Percentiles rank a stretch among this genome's conserved stretches.
Conservation (phyloP, 2,888 invertebrate species). For the Mythimna albipuncta region DNA sequence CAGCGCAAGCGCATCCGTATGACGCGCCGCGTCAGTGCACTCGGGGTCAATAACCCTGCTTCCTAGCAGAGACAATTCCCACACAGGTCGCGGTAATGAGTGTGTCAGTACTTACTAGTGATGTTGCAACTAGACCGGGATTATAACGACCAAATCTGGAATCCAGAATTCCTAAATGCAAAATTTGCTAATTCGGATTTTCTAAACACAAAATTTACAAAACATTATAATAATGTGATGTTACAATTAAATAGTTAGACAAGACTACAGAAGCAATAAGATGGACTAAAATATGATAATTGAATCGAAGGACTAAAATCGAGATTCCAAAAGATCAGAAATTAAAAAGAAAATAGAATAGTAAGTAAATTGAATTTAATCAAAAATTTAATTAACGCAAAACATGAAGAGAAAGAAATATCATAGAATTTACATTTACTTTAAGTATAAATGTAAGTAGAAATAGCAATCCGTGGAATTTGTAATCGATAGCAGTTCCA, state of each 20-base stretch:
- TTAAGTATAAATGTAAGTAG: slow-evolving; percentile 38
- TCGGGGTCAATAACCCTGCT: slow-evolving; percentile 76
- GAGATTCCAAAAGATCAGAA: not conserved
- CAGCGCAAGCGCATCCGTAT: slow-evolving; percentile 82
- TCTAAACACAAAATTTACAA: too few species aligned
- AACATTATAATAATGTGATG: too few species aligned
- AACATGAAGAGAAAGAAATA: slow-evolving; percentile 42
- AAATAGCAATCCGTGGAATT: slow-evolving; percentile 20
- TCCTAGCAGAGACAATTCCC: slow-evolving; percentile 78
- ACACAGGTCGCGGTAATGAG: slow-evolving; percentile 73
- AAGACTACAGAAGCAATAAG: not conserved
- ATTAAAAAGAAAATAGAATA: not conserved
- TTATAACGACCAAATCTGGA: not conserved
- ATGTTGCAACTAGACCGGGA: slow-evolving; percentile 41
- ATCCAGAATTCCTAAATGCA: not conserved
- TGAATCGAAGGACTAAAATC: not conserved
- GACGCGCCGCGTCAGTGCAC: slow-evolving; percentile 79
- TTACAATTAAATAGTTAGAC: too few species aligned
- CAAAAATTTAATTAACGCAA: slow-evolving; percentile 16
- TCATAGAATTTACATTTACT: slow-evolving; percentile 41
- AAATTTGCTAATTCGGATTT: not conserved
- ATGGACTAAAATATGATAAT: not conserved
- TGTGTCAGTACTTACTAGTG: slow-evolving; percentile 63
- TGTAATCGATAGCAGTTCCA: slow-evolving; percentile 24
- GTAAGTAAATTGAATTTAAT: not conserved